Base-by-base conservation (phyloP, 2,113 vertebrate species). In the Malurus cyaneus region DNA sequence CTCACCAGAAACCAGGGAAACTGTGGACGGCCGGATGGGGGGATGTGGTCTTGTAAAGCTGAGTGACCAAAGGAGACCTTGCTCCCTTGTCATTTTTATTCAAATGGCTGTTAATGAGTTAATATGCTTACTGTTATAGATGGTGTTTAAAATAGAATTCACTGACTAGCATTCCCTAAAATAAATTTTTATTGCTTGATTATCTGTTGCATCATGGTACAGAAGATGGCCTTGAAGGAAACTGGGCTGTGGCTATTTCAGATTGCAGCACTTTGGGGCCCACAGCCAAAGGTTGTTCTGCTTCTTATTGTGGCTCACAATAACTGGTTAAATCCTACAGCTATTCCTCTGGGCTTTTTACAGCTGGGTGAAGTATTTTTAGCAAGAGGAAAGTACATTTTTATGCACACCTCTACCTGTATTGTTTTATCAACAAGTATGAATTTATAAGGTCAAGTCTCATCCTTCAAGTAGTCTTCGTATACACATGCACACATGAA, bases 361-460 rank as follows among this genome's bases (percentile, higher is more conserved):
- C 15, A 81, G 11, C 26, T 85, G 49, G 14, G 2, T 87, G 57
- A 91, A 93, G 49, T 89, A 94, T 89, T 89, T 87, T 95, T 89
- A 96, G 49, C 21, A 80, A 85, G 7, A 89, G 66, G 71, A 91
- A 85, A 88, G 54, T 76, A 80, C 49, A 85, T 82, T 95, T 93
- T 94, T 78, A 89, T 87, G 78, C 79, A 88, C 49, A 91, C 57
- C 71, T 95, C 49, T 72, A 76, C 78, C 78, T 79, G 78, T 89
- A 88, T 96, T 96, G 81, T 94, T 95, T 91, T 91, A 95, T 96
- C 89, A 94, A 88, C 92, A 96, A 94, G 44, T 85, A 89, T 79
- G 87, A 94, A 96, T 94, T 96, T 89, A 95, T 95, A 96, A 96
- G 96, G 96, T 96, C 96, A 96, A 95, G 85, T 85, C 81, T 96